Base-by-base conservation (phyloP, 2,888 invertebrate genomes). In the Apantesis nais region DNA sequence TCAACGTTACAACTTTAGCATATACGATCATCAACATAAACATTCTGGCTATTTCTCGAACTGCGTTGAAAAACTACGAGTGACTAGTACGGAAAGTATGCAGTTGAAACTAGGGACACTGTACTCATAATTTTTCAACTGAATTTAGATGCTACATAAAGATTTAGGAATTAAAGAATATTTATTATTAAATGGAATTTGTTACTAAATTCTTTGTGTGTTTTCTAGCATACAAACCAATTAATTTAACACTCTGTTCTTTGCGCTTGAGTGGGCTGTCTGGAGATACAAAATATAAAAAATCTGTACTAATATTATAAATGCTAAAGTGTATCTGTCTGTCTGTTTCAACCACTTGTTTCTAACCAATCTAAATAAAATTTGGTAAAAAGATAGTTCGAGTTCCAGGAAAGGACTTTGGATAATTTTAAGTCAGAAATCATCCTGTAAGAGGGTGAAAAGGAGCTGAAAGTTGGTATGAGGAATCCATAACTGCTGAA, bases 11-110 rank as follows among this genome's bases (percentile, higher is more conserved):
- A 65, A 58, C 73, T 71, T 11, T 55, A 64, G 63, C 25, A 29
- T 73, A 67, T 76, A 81, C 73, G 72, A 80, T 79, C 79, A 79
- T 78, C 81, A 62, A 73, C 74, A 79, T 81, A 79, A 79, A 81
- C 76, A 79, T 60, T 67, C 62, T 19, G 74, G 74, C 70, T 81
- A 67, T 68, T 72, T 67, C 63, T 67, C 62, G 66, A 67, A 69
- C 68, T 61, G 41, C n/a, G 25, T 19, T 63, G 39, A 63, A 52
- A 70, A 64, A 48, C 29, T 29, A 39, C 61, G 5, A 55, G 37
- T 69, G 73, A 70, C 62, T 64, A 67, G 64, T 25, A 41, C 8
- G 63, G 37, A 61, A 70, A 64, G 41, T 64, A 65, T 67, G 64
- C 37, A 71, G 63, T 19, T 48, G 0, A 19, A 58, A 31, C n/a